Conservation (phyloP, 2,113 vertebrate species). For the Promerops cafer region DNA sequence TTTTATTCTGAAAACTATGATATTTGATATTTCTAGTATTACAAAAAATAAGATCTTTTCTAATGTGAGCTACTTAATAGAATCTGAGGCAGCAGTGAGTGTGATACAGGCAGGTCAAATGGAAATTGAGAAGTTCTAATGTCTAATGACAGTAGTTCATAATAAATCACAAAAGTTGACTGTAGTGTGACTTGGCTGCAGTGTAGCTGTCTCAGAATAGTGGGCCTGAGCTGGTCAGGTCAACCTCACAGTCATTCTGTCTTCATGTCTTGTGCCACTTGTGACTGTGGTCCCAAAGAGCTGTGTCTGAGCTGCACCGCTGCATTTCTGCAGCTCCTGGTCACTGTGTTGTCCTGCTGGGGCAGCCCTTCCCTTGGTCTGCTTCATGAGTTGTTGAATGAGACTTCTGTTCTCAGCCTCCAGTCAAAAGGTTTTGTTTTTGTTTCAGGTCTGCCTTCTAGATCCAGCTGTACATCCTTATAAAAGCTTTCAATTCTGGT, state of each 20-base stretch:
- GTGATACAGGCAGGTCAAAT: background rate
- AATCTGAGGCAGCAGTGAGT: background rate
- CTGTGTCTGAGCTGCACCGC: fast-evolving
- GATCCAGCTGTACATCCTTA: fast-evolving
- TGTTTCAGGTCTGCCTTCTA: background rate
- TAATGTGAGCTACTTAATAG: background rate
- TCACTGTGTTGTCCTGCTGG: background rate
- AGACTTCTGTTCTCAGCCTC: background rate
- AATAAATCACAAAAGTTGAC: background rate
- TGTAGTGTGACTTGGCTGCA: background rate
- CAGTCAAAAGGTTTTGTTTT: background rate
- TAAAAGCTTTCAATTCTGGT: background rate
- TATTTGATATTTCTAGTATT: background rate
- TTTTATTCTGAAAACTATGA: background rate
- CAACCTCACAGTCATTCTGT: background rate
- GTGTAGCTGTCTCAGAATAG: background rate
- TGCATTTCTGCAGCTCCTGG: background rate
- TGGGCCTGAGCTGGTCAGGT: background rate
- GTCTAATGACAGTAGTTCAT: background rate
- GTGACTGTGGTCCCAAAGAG: background rate
- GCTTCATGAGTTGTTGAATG: background rate
- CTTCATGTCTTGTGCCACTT: background rate
- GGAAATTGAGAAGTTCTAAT: background rate
- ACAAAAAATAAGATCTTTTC: background rate
- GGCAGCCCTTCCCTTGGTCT: background rate